Base-by-base conservation (phyloP, 2,888 invertebrate species). In the Phaedon cochleariae region DNA sequence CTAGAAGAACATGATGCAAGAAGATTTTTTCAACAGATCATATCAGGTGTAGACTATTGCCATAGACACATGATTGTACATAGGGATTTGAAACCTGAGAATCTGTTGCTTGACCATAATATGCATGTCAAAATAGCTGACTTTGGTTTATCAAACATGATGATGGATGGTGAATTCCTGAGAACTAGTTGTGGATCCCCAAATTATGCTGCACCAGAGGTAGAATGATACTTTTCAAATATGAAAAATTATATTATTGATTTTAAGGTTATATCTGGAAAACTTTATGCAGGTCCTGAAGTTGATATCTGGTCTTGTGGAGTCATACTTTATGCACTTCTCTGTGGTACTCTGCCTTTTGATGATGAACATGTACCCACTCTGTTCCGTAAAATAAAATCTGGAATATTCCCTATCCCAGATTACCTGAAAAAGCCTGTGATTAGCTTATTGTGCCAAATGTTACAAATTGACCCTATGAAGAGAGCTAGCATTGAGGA, bases 221-320 rank as follows among this genome's bases (percentile, higher is more conserved):
- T 82, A 75, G 9, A 31, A 51, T 26, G n/a, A 17, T 46, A 5
- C 10, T 20, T 29, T n/a, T n/a, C 3, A 41, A 15, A 18, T 15
- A 52, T 12, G 18, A 18, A 34, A 29, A 9, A 18, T 21, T 26
- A 7, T 26, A 5, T 52, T 4, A n/a, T 15, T 34, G 15, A n/a
- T 41, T 75, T 75, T 26, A 64, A 81, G 81, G 83, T 91, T 0
- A 99, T 99, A 81, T 98, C 98, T 54, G 99, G 99, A 53, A 99
- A 99, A 87, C 85, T 99, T 21, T 99, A 99, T 85, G 99, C 99
- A 17, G 99, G 99, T 0, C 99, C 99, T 1, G 99, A 99, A 86
- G 99, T 99, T 2, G 99, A 99, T 81, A 96, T 99, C 60, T 99
- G 99, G 99, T 98, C 98, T 41, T 98, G 98, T 84, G 99, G 99